phyloP scores from a whole-genome alignment of 2,888 invertebrate genomes.

The Oligia fasciuncula region DNA sequence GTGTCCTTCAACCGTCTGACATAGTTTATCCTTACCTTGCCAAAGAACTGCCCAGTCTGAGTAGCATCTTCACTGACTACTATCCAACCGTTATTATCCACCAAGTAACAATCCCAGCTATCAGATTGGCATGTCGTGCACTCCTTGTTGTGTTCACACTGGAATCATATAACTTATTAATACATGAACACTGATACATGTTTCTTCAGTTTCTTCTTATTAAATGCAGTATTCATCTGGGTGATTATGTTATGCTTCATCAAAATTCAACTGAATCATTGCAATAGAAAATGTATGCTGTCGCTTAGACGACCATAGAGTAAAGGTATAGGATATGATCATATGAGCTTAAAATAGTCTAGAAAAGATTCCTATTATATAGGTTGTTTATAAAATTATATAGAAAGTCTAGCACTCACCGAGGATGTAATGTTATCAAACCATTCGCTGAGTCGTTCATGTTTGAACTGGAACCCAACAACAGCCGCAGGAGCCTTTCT shows the following conservation, averaged over 20 bases:
- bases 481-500: constrained; percentile 92
- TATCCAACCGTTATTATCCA: constrained; percentile 97
- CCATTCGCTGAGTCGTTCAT: constrained; percentile 93
- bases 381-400: neutral
- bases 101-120: constrained; percentile 94
- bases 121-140: constrained; percentile 89
- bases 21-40: constrained; percentile 89
- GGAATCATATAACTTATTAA: constrained; percentile 61
- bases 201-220: neutral
- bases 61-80: constrained; percentile 93
- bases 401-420: constrained; percentile 82
- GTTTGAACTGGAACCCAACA: constrained; percentile 95
- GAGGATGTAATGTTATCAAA: constrained; percentile 95
- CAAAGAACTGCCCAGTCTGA: constrained; percentile 96
- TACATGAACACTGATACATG: neutral
- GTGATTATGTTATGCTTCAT: neutral
- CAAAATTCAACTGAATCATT: neutral
- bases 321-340: neutral
- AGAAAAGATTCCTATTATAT: neutral
- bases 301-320: neutral
- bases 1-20: neutral
- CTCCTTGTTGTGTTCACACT: constrained; percentile 88
- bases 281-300: neutral
- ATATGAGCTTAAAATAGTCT: neutral
- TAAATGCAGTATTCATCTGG: neutral